Evolutionary conservation across 2,113 vertebrate species (phyloP).

Genomic region (Heliornis fulica): DNA sequence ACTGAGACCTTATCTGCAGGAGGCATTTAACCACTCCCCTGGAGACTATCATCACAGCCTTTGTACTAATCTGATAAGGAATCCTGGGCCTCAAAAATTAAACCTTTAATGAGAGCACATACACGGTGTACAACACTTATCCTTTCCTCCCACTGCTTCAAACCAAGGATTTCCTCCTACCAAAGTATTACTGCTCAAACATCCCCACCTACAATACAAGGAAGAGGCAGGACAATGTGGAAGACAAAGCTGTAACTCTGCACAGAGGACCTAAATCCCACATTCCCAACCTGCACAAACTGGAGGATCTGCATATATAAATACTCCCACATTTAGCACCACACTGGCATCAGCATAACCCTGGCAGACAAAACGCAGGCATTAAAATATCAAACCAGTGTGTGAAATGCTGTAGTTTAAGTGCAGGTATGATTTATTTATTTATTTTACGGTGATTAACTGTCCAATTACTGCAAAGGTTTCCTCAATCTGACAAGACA

Average conservation of each 20-base stretch:
- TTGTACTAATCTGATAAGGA: conserved; percentile 14
- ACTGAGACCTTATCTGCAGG: neutral
- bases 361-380: neutral
- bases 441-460: neutral
- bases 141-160: neutral
- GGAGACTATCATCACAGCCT: conserved; percentile 18
- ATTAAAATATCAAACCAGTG: neutral
- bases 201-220: neutral
- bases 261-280: neutral
- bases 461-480: neutral
- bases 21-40: conserved; percentile 24
- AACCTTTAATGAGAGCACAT: neutral
- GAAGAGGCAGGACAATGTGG: neutral
- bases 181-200: neutral
- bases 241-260: neutral
- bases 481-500: neutral
- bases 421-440: neutral
- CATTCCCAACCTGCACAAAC: neutral
- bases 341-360: neutral
- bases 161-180: neutral
- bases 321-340: neutral
- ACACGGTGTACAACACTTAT: neutral
- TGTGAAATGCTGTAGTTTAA: neutral
- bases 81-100: neutral
- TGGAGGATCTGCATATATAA: neutral